Percentiles rank a stretch among this genome's conserved stretches.
phyloP scores from a whole-genome alignment of 2,113 vertebrate species.

The Rhinichthys klamathensis region DNA sequence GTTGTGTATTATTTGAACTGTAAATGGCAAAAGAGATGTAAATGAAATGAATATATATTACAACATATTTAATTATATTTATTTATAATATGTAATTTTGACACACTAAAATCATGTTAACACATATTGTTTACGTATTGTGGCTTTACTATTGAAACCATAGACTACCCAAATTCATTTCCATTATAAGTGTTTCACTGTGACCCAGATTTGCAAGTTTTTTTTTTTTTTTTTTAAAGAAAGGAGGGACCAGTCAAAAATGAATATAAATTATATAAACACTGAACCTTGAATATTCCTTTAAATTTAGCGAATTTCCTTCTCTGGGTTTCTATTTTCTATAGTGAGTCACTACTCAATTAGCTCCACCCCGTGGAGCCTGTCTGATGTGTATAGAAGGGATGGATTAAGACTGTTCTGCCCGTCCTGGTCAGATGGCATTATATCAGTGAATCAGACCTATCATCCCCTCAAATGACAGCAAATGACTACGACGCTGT shows the following conservation, averaged over 20 bases:
- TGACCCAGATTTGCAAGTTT: neutral
- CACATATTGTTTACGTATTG: neutral
- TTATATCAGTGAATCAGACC: constrained; percentile 49
- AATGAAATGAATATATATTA: too few relatives aligned
- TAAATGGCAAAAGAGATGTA: neutral
- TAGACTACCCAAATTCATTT: neutral
- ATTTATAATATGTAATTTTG: neutral
- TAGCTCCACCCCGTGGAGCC: neutral
- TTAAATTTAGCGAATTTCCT: neutral
- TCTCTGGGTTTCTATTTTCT: neutral
- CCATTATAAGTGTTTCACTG: neutral
- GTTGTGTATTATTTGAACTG: neutral
- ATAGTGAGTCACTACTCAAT: neutral
- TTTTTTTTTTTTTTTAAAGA: too few relatives aligned
- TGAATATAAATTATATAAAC: neutral
- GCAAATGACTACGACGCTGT: constrained; percentile 56
- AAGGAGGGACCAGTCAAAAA: neutral
- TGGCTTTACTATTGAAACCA: neutral
- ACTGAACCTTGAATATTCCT: neutral
- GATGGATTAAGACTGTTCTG: constrained; percentile 49
- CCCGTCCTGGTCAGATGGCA: constrained; percentile 35
- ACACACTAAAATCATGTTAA: neutral
- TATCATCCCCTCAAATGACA: constrained; percentile 47
- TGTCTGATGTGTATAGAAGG: constrained; percentile 48
- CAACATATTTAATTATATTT: too few relatives aligned